A percentile compares a stretch with the other conserved stretches of the same genome.
Conservation (phyloP, 2,888 invertebrate species). For the Hoplodrina ambigua region DNA sequence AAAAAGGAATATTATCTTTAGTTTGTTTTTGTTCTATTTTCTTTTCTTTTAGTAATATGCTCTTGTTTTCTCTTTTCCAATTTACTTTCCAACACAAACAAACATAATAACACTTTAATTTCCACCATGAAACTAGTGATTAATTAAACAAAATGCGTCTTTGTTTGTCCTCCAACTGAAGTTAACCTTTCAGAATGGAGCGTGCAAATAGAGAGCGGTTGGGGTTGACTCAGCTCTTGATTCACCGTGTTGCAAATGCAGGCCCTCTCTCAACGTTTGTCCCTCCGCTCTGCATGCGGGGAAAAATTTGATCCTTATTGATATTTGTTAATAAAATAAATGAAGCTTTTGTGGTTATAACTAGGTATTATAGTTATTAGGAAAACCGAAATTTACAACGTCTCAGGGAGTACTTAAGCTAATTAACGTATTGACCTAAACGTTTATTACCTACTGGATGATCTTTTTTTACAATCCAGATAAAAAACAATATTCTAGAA, state of each 20-base stretch:
- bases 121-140: conserved; percentile 33
- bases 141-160: conserved; percentile 61
- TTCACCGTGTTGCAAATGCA: conserved; percentile 82
- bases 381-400: background rate
- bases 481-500: too few relatives aligned
- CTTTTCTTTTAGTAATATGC: too few relatives aligned
- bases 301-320: conserved; percentile 49
- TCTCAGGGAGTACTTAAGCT: background rate
- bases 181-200: conserved; percentile 81
- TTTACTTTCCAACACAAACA: background rate
- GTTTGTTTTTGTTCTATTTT: too few relatives aligned
- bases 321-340: conserved; percentile 29
- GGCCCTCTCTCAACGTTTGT: conserved; percentile 68
- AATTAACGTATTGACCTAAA: background rate
- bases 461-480: too few relatives aligned
- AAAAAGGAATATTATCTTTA: too few relatives aligned
- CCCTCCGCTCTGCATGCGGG: conserved; percentile 42
- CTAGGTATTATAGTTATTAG: background rate
- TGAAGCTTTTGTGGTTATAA: background rate
- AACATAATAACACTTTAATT: conserved; percentile 9
- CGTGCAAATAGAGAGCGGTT: conserved; percentile 80
- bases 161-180: conserved; percentile 57
- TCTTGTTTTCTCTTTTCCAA: background rate
- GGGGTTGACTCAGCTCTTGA: conserved; percentile 88
- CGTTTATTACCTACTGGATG: too few relatives aligned